Percentiles rank a stretch among this genome's conserved stretches.
phyloP scores from a whole-genome alignment of 1,140 invertebrate genomes.

The Papilio aristodemus region DNA sequence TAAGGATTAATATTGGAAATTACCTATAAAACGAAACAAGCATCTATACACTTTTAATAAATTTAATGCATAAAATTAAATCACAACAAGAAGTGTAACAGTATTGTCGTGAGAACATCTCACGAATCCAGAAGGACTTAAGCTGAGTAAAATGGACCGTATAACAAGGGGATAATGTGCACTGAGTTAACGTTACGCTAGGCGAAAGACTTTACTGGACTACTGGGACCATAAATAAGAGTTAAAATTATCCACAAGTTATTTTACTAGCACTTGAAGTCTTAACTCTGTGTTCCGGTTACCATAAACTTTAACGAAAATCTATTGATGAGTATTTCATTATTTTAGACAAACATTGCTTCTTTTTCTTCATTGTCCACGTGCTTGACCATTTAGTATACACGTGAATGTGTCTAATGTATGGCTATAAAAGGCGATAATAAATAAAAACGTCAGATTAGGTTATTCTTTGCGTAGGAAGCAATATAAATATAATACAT shows the following conservation, averaged over 20 bases:
- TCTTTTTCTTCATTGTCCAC: too few relatives aligned
- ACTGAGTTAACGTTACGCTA: not conserved
- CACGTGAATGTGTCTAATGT: too few relatives aligned
- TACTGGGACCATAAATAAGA: slow-evolving; percentile 29
- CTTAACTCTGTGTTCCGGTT: slow-evolving; percentile 12
- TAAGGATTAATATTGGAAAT: too few relatives aligned
- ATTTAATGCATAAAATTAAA: not conserved
- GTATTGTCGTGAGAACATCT: not conserved
- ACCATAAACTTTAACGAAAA: slow-evolving; percentile 7
- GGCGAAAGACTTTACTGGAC: slow-evolving; percentile 4
- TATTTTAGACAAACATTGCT: too few relatives aligned
- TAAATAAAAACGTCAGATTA: too few relatives aligned
- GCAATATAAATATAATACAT: not conserved
- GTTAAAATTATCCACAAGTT: slow-evolving; percentile 31
- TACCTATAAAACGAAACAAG: not conserved
- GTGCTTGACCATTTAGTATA: too few relatives aligned
- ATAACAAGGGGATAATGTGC: not conserved
- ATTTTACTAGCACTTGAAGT: slow-evolving; percentile 25
- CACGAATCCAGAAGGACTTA: not conserved
- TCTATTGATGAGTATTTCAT: slow-evolving; percentile 3
- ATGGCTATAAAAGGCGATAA: too few relatives aligned
- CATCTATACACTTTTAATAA: not conserved
- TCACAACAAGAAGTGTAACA: not conserved
- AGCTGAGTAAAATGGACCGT: not conserved
- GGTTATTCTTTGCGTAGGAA: too few relatives aligned